Base-by-base conservation (phyloP, 1,140 invertebrate genomes). In the Leguminivora glycinivorella region DNA sequence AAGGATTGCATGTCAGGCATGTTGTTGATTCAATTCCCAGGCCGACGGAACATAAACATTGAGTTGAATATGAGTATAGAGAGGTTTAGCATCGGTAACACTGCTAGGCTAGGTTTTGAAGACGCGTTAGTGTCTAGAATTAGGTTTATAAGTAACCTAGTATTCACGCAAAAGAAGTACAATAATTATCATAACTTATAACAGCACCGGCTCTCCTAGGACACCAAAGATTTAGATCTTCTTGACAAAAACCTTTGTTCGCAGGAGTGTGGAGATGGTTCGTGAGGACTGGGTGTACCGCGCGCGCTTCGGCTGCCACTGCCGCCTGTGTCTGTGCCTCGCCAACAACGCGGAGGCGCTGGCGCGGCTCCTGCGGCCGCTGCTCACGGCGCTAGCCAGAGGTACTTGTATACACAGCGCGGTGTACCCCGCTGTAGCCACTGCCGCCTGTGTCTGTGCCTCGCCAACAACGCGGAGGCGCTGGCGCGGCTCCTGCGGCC, bases 271-370 rank as follows among this genome's bases (percentile, higher is more conserved):
- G 56, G 83, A 82, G 17, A 78, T 80, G 74, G 79, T 79, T 26
- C 72, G 73, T 10, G 75, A 79, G 17, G 71, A 81, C 26, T 89
- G 87, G 87, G 80, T 83, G 75, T 90, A 87, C 71, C 83, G 83
- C 3, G 85, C 84, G 0, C 79, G 81, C 17, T 87, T 89, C 79
- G 81, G 80, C 17, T 90, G 88, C 74, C 87, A 89, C 80, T 90
- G 88, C 69, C 81, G 83, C 0, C 76, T 84, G 56, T 90, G 88
- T 67, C 75, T 90, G 22, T 83, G 80, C 29, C 77, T 84, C 14
- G 84, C 83, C 2, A 73, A 76, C 83, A 84, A 81, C 79, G 77
- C 75, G n/a, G 56, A 67, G 1, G 78, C 85, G 0, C 73, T 88
- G 17, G 70, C 72, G 31, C 31, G 70, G 25, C 75, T 83, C 70